A percentile compares a stretch with the other conserved stretches of the same genome.
These are phyloP conservation scores for Drosophila lowei DNA, from an alignment of 1,140 invertebrate species.

Conservation along the genomic window DNA sequence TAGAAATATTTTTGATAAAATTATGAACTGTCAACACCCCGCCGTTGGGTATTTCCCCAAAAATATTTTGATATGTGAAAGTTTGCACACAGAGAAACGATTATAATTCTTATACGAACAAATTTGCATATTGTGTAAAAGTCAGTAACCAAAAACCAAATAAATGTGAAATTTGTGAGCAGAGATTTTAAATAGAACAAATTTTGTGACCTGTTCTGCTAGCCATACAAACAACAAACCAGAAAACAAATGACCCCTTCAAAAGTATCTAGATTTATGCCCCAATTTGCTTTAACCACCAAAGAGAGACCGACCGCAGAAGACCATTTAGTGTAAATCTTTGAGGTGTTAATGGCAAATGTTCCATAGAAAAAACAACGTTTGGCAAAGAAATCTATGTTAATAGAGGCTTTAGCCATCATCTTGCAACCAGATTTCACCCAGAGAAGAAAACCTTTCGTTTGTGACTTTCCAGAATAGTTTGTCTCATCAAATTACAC, in stretches of 20 bases:
- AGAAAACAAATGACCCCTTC: slow-evolving; percentile 49
- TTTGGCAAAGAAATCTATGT: slow-evolving; percentile 30
- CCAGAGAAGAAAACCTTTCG: slow-evolving; percentile 39
- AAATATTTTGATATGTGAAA: slow-evolving; percentile 56
- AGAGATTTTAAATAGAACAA: slow-evolving; percentile 31
- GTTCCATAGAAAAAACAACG: neutral
- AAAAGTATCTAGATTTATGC: slow-evolving; percentile 55
- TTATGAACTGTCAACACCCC: slow-evolving; percentile 42
- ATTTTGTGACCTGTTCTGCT: slow-evolving; percentile 38
- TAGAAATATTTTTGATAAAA: slow-evolving; percentile 15
- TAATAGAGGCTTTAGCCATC: slow-evolving; percentile 26
- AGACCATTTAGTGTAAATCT: slow-evolving; percentile 12
- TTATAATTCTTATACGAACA: slow-evolving; percentile 53
- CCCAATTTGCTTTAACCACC: slow-evolving; percentile 38
- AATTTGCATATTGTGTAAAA: slow-evolving; percentile 54
- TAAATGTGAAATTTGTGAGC: slow-evolving; percentile 48
- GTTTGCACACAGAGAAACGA: slow-evolving; percentile 32
- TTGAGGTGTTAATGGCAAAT: slow-evolving; percentile 22
- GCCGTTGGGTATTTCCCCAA: slow-evolving; percentile 24
- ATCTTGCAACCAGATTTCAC: slow-evolving; percentile 19
- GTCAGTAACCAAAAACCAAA: slow-evolving; percentile 14
- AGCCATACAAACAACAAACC: neutral
- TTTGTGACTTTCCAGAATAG: slow-evolving; percentile 7
- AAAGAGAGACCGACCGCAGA: slow-evolving; percentile 12
- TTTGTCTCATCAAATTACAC: slow-evolving; percentile 7